Percentiles rank a stretch among this genome's conserved stretches.
Evolutionary conservation across 35 echinoderm and acorn worm species (phyloP).

Genomic region (Chiridota heheva): DNA sequence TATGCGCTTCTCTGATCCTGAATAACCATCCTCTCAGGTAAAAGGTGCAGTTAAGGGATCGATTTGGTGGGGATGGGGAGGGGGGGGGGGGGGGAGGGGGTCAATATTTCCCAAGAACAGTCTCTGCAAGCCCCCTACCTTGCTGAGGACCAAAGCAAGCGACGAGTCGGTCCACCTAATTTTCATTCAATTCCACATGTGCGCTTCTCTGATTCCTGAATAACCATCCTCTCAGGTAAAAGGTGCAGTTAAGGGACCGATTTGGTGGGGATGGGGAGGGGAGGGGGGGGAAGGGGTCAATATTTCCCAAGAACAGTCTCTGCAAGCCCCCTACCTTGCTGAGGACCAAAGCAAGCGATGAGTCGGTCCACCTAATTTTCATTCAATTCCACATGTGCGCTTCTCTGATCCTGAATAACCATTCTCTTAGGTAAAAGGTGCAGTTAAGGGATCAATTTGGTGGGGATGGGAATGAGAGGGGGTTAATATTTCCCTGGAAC

Average conservation of each 20-base stretch:
- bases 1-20: too few species aligned
- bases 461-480: too few species aligned
- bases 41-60: too few species aligned
- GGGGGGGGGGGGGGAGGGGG: too few species aligned
- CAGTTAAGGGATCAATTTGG: background rate
- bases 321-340: background rate
- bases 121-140: background rate
- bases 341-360: too few species aligned
- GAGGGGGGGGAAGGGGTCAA: too few species aligned
- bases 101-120: too few species aligned
- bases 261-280: too few species aligned
- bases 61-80: too few species aligned
- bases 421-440: slow-evolving; percentile 50
- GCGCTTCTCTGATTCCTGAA: slow-evolving; percentile 53
- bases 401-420: slow-evolving; percentile 63
- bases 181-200: slow-evolving; percentile 73
- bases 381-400: slow-evolving; percentile 76
- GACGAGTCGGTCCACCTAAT: slow-evolving; percentile 6
- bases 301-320: background rate
- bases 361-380: slow-evolving; percentile 4
- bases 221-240: slow-evolving; percentile 63
- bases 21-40: too few species aligned
- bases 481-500: too few species aligned
- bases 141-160: too few species aligned
- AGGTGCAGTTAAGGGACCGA: background rate